These are phyloP conservation scores for Hesperia comma DNA, from an alignment of 2,888 invertebrate genomes.

Conservation along the genomic window DNA sequence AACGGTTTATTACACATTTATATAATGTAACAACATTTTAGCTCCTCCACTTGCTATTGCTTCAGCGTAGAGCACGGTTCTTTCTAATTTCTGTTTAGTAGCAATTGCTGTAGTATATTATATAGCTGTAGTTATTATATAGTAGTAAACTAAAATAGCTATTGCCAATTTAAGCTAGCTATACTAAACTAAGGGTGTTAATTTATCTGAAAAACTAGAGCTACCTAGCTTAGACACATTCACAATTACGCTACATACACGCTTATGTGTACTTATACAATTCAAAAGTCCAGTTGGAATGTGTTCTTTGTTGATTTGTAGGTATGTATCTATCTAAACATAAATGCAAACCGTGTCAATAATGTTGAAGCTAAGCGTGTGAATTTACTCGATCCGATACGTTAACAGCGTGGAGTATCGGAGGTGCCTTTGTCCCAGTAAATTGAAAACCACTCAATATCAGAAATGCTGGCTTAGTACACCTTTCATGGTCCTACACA, in stretches of 20 bases:
- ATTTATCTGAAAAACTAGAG: too few species aligned
- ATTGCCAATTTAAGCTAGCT: too few species aligned
- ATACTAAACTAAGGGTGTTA: too few species aligned
- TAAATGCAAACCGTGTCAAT: conserved; percentile 19
- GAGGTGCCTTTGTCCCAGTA: conserved; percentile 51
- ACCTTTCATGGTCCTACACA: neutral
- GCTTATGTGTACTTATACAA: too few species aligned
- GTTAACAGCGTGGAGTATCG: conserved; percentile 20
- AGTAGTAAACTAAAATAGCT: too few species aligned
- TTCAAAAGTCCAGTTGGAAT: too few species aligned
- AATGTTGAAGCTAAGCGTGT: conserved; percentile 16
- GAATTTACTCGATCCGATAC: conserved; percentile 29
- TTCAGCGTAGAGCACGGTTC: conserved; percentile 17
- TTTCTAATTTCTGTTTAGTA: conserved; percentile 16
- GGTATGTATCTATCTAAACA: neutral
- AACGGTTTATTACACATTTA: neutral
- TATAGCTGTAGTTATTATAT: too few species aligned
- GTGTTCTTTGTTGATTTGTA: too few species aligned
- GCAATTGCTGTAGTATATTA: too few species aligned
- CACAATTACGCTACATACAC: too few species aligned
- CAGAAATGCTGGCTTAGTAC: conserved; percentile 9
- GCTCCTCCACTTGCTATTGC: conserved; percentile 9
- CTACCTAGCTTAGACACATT: too few species aligned
- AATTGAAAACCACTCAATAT: conserved; percentile 57
- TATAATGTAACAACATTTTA: conserved; percentile 8